A percentile compares a stretch with the other conserved stretches of the same genome.
phyloP scores from a whole-genome alignment of 2,888 invertebrate genomes.

The Netelia inedita region DNA sequence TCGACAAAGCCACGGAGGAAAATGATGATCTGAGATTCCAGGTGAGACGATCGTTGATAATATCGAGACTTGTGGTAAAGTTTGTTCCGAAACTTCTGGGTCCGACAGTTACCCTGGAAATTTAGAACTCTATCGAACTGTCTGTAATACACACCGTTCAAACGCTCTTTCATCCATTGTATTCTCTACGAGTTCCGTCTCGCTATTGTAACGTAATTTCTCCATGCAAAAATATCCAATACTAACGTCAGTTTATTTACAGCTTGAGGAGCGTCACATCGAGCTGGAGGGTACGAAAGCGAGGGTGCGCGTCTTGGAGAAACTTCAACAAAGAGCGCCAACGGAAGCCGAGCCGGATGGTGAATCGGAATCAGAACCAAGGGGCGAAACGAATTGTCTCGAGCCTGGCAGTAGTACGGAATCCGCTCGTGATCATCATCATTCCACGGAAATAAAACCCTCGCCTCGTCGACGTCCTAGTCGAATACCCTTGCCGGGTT shows the following conservation, averaged over 20 bases:
- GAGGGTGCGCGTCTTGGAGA: slow-evolving; percentile 90
- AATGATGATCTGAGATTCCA: slow-evolving; percentile 94
- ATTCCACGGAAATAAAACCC: slow-evolving; percentile 81
- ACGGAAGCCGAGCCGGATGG: slow-evolving; percentile 84
- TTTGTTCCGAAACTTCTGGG: slow-evolving; percentile 13
- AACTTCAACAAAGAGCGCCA: slow-evolving; percentile 85
- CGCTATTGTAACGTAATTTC: too few species aligned
- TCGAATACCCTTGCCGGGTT: slow-evolving; percentile 90
- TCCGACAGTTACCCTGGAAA: background rate
- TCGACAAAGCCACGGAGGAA: slow-evolving; percentile 91
- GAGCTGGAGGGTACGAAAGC: slow-evolving; percentile 94
- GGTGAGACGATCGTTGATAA: slow-evolving; percentile 85
- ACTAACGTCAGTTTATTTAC: slow-evolving; percentile 74
- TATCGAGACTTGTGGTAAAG: background rate
- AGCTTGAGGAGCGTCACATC: slow-evolving; percentile 94
- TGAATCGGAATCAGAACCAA: slow-evolving; percentile 83
- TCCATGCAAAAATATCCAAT: background rate
- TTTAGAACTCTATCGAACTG: too few species aligned
- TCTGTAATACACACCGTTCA: too few species aligned
- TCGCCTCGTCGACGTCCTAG: slow-evolving; percentile 87
- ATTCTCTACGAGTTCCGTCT: too few species aligned
- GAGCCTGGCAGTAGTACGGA: slow-evolving; percentile 89
- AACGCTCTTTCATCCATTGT: too few species aligned
- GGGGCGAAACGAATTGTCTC: slow-evolving; percentile 83
- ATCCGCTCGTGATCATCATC: slow-evolving; percentile 88